These are phyloP conservation scores for Ceratoteleas bidentatus DNA, from an alignment of 1,140 invertebrate genomes.

Conservation along the genomic window DNA sequence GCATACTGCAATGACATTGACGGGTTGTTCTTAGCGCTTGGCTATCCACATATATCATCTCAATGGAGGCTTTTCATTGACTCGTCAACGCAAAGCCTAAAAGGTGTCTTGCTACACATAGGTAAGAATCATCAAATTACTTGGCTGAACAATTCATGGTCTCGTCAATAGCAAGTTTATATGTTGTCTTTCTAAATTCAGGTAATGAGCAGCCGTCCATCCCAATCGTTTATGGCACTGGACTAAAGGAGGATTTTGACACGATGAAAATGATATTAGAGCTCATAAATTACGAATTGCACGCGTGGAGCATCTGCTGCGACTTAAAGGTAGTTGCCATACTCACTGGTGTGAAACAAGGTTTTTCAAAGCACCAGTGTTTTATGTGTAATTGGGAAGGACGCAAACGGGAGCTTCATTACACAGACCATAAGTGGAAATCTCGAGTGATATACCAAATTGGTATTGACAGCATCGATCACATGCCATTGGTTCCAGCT, in stretches of 20 bases:
- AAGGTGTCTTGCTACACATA: too few relatives aligned
- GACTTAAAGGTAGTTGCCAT: slow-evolving; percentile 30
- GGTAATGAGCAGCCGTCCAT: slow-evolving; percentile 27
- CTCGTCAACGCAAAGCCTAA: too few relatives aligned
- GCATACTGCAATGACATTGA: too few relatives aligned
- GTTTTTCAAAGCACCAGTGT: slow-evolving; percentile 15
- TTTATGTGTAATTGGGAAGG: slow-evolving; percentile 30
- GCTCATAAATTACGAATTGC: slow-evolving; percentile 13
- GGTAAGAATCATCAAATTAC: too few relatives aligned
- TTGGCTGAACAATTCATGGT: too few relatives aligned
- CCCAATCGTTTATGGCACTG: slow-evolving; percentile 12
- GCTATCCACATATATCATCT: too few relatives aligned
- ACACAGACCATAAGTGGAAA: slow-evolving; percentile 10
- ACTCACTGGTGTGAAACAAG: slow-evolving; percentile 6
- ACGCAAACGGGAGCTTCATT: slow-evolving; percentile 1
- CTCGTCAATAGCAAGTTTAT: slow-evolving; percentile 10
- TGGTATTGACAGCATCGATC: background rate
- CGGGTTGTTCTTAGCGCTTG: too few relatives aligned
- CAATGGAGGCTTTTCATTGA: too few relatives aligned
- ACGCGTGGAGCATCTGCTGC: slow-evolving; percentile 28
- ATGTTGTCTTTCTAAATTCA: slow-evolving; percentile 22
- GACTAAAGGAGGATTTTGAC: slow-evolving; percentile 10
- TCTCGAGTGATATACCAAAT: background rate
- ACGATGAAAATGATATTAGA: slow-evolving; percentile 17
- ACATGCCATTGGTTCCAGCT: background rate